These are phyloP conservation scores for Drosophila suboccidentalis DNA, from an alignment of 2,888 invertebrate genomes.

Conservation along the genomic window DNA sequence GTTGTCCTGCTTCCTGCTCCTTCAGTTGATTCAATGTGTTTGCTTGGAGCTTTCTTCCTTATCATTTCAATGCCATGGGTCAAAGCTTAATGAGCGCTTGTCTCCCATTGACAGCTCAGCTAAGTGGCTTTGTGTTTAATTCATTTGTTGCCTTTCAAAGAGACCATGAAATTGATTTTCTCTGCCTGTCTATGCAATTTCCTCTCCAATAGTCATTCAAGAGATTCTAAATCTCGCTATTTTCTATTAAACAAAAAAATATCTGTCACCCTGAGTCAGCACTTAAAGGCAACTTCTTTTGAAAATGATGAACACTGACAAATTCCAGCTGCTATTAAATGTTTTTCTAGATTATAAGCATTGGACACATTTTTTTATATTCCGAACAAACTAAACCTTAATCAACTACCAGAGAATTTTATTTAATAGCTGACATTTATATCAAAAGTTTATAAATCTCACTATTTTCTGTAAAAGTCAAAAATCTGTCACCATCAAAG, in stretches of 20 bases:
- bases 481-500: no score
- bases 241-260: constrained; percentile 12
- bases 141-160: constrained; percentile 47
- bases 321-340: no score
- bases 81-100: constrained; percentile 74
- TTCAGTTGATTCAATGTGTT: constrained; percentile 51
- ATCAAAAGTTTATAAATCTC: no score
- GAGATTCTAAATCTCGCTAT: constrained; percentile 16
- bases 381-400: no score
- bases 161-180: constrained; percentile 58
- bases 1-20: background rate
- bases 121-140: constrained; percentile 64
- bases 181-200: constrained; percentile 34
- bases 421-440: no score
- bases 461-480: no score
- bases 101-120: constrained; percentile 70
- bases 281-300: constrained; percentile 7
- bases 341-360: no score
- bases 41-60: constrained; percentile 52
- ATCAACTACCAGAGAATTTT: no score
- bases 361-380: no score
- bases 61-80: constrained; percentile 64
- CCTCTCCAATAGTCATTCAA: constrained; percentile 15
- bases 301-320: background rate
- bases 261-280: constrained; percentile 34